Evolutionary conservation across 1,140 invertebrate genomes (phyloP).

Genomic region (Trissolcus basalis): DNA sequence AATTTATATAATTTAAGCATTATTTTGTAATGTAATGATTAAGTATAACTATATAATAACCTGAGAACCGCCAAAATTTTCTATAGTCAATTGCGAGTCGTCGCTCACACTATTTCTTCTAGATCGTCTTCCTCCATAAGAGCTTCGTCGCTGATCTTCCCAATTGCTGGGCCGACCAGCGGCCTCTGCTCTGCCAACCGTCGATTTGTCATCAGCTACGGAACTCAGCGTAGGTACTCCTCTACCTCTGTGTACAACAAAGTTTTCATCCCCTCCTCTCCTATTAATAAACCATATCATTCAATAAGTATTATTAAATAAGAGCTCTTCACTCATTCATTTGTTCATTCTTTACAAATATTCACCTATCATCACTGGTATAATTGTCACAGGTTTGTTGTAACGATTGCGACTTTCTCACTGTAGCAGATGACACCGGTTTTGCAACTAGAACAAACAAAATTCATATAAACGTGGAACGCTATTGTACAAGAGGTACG

Average conservation of each 20-base stretch:
- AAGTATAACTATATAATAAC: too few species aligned
- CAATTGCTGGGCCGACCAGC: slow-evolving; percentile 90
- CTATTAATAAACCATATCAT: slow-evolving; percentile 46
- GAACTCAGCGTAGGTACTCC: slow-evolving; percentile 87
- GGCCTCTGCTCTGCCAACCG: slow-evolving; percentile 78
- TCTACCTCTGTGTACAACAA: slow-evolving; percentile 86
- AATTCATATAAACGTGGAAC: slow-evolving; percentile 12
- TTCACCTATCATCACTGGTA: slow-evolving; percentile 73
- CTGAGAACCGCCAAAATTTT: slow-evolving; percentile 93
- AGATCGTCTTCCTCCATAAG: slow-evolving; percentile 88
- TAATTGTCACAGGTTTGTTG: slow-evolving; percentile 74
- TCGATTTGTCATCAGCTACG: slow-evolving; percentile 76
- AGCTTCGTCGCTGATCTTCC: slow-evolving; percentile 83
- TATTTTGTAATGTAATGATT: too few species aligned
- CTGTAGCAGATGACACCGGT: slow-evolving; percentile 64
- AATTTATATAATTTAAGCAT: too few species aligned
- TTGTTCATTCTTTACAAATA: too few species aligned
- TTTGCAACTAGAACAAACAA: slow-evolving; percentile 73
- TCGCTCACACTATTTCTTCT: slow-evolving; percentile 89
- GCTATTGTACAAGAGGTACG: background rate
- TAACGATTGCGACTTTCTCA: slow-evolving; percentile 76
- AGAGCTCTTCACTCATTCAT: too few species aligned
- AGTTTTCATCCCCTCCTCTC: slow-evolving; percentile 80
- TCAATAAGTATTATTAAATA: background rate
- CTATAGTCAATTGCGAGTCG: slow-evolving; percentile 91